Base-by-base conservation (phyloP, 1,140 invertebrate species). In the Goniozus legneri region DNA sequence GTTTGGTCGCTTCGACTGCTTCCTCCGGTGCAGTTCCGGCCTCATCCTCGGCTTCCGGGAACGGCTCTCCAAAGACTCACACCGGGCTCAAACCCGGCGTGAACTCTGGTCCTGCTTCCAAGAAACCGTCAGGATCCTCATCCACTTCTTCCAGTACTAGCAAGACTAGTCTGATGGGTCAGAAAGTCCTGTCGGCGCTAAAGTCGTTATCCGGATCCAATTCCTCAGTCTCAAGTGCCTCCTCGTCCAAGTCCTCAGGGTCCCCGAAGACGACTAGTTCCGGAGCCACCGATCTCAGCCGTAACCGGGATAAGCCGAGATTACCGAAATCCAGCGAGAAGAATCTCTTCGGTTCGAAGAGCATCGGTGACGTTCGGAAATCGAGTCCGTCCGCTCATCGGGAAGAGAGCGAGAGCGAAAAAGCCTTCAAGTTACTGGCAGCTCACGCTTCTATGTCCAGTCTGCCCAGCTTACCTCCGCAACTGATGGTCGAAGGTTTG, bases 1-100 rank as follows among this genome's bases (percentile, higher is more conserved):
- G 34, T 2, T 4, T 52, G 24, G 82, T 10, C 24, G 27, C 37
- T 18, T 46, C 21, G 2, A 41, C 54, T n/a, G 55, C 50, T 7
- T 57, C 60, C 40, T 56, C 58, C 7, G 30, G 47, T 31, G 44
- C 62, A 0, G 44, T 50, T 1, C 30, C 50, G 3, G 44, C 52
- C 7, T 39, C 54, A 2, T 15, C 53, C 6, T 57, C 60, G n/a
- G 82, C 49, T n/a, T 53, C 60, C 14, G 82, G 76, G 1, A 80
- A 77, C 16, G 84, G 84, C 2, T 86, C 85, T 0, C 84, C 84
- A 0, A 88, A 86, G 70, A 86, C 86, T 10, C 86, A 91, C 58
- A 91, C 89, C 0, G 89, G 89, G 2, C 70, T 91, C 1, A 92
- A 92, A 68, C 88, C 89, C 0, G 89, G 89, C 0, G 88, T 91